Evolutionary conservation across 2,888 invertebrate species (phyloP).

Genomic region (Callyntrura sp.): DNA sequence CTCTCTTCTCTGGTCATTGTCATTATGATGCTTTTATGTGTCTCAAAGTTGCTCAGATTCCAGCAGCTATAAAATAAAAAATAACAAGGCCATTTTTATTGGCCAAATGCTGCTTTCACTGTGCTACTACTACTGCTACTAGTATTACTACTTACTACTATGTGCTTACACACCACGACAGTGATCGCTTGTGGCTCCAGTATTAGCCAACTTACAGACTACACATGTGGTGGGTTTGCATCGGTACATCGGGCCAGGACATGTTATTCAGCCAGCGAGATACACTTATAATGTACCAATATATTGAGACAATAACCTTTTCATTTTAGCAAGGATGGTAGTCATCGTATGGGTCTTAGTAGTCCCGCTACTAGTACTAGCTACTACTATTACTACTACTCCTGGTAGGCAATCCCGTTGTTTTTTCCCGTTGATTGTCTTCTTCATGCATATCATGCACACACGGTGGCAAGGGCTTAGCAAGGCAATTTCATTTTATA

Average conservation of each 20-base stretch:
- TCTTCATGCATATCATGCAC: background rate
- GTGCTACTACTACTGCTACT: background rate
- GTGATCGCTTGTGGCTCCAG: background rate
- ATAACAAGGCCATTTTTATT: constrained; percentile 30
- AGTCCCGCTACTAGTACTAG: too few species aligned
- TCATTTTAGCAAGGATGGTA: background rate
- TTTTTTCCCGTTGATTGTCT: too few species aligned
- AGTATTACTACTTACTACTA: too few species aligned
- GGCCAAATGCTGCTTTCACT: background rate
- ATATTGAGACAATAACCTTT: background rate
- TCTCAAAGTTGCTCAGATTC: constrained; percentile 11
- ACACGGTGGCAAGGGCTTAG: background rate
- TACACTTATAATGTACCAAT: too few species aligned
- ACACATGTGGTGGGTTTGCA: background rate
- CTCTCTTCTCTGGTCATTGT: background rate
- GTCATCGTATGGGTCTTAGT: background rate
- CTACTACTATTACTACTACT: background rate
- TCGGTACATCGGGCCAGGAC: too few species aligned
- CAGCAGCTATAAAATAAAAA: background rate
- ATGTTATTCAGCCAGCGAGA: too few species aligned
- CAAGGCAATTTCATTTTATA: constrained; percentile 22
- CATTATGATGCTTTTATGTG: constrained; percentile 14
- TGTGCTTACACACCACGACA: background rate
- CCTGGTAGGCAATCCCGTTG: background rate
- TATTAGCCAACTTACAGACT: background rate